These are phyloP conservation scores for Myiopsitta monachus DNA, from an alignment of 2,113 vertebrate species.

Conservation along the genomic window DNA sequence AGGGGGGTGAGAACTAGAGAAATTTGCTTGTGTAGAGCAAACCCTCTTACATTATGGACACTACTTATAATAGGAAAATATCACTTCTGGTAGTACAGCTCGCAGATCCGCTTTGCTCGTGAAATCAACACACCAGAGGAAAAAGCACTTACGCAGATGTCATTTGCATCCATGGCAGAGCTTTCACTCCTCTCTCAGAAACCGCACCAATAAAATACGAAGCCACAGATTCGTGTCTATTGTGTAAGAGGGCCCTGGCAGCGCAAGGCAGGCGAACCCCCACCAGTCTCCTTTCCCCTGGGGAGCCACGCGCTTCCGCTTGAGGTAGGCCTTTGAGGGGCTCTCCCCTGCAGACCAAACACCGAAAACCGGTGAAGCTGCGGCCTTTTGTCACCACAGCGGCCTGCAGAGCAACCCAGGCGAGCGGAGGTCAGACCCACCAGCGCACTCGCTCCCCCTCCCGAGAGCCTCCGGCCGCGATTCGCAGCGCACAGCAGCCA, in stretches of 20 bases:
- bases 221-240: accelerated
- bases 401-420: accelerated
- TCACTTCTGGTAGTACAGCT: neutral
- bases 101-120: neutral
- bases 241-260: accelerated
- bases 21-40: neutral
- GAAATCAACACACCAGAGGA: neutral
- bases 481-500: accelerated
- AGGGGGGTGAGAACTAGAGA: neutral
- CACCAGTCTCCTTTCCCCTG: accelerated
- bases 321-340: neutral
- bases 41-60: accelerated
- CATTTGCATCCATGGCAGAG: neutral
- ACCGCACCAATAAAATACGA: neutral
- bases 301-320: neutral
- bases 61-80: neutral
- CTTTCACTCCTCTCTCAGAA: neutral
- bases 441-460: accelerated
- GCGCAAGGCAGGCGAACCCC: accelerated
- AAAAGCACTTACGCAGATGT: accelerated
- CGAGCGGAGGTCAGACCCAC: accelerated
- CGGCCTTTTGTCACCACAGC: accelerated
- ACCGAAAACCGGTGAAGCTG: accelerated
- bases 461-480: too few relatives aligned
- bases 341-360: neutral